Base-by-base conservation (phyloP, 2,113 vertebrate species). In the Patagioenas fasciata region DNA sequence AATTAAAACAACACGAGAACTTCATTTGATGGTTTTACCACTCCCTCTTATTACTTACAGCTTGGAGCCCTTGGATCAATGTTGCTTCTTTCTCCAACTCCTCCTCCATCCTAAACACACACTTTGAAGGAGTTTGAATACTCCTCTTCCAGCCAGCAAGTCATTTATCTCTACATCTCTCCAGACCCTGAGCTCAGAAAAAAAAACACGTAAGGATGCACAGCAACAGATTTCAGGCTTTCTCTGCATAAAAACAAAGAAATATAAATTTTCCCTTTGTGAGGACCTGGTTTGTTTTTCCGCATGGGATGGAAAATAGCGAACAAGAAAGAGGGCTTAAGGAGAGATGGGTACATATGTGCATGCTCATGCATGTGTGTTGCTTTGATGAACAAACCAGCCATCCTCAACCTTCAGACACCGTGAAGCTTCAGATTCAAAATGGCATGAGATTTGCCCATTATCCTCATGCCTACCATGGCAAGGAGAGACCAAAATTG, bases 81-180 rank as follows among this genome's bases (percentile, higher is more conserved):
- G 44, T 24, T 50, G 72, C 32, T 65, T 31, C 28, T 60, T 65
- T 50, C 24, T 90, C 24, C 82, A 72, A 6, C 29, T 21, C n/a
- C 32, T 38, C 16, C 25, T 91, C 47, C 57, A 44, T 4, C 48
- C 42, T 48, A 73, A 61, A 19, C 23, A 42, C 10, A 14, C 19
- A 9, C 44, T 80, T 65, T 21, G 51, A 20, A 29, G 38, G 42
- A n/a, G 19, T 60, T 57, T 47, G 47, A 51, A 53, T 29, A 38
- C 11, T 44, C 10, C 62, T 78, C 51, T 85, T 32, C 51, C 50
- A 56, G 65, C 18, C 44, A n/a, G 5, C 2, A 10, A 88, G n/a
- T 13, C 21, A 15, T 67, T 84, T 29, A 36, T 50, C 34, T 56
- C 31, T 0, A 0, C 0, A 0, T 40, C 31, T 15, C 9, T 24